Percentiles rank a stretch among this genome's conserved stretches.
phyloP scores from a whole-genome alignment of 2,113 vertebrate genomes.

The Sinocyclocheilus rhinocerous region DNA sequence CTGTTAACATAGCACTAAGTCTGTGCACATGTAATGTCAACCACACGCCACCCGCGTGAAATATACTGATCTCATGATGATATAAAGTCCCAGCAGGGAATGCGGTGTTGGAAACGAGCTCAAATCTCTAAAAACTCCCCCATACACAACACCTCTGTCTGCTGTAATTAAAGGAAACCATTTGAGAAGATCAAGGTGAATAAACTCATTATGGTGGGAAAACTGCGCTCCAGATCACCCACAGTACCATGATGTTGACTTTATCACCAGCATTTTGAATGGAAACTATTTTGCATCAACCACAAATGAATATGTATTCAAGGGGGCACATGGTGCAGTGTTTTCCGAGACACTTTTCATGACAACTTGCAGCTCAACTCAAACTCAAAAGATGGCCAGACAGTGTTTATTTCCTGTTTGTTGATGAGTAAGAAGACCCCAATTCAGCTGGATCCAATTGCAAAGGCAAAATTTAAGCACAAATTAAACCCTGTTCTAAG shows the following conservation, averaged over 20 bases:
- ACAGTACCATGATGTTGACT: neutral
- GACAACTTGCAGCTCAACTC: neutral
- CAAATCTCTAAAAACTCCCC: neutral
- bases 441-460: neutral
- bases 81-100: constrained; percentile 8
- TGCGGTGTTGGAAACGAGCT: constrained; percentile 11
- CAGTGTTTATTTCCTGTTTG: constrained; percentile 4
- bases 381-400: neutral
- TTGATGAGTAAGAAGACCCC: neutral
- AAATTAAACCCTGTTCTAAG: neutral
- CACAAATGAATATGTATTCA: neutral
- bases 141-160: constrained; percentile 3
- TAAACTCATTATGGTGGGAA: constrained; percentile 18
- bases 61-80: constrained; percentile 27
- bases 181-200: constrained; percentile 35
- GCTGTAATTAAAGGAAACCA: neutral
- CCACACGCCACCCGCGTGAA: neutral
- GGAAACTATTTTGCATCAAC: constrained; percentile 17
- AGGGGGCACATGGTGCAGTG: no score
- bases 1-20: constrained; percentile 1
- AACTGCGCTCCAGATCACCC: neutral
- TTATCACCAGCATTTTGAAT: constrained; percentile 5
- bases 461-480: neutral
- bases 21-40: constrained; percentile 17
- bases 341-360: neutral